A percentile compares a stretch with the other conserved stretches of the same genome.
Evolutionary conservation across 2,113 vertebrate genomes (phyloP).

Genomic region (Callaeas wilsoni): DNA sequence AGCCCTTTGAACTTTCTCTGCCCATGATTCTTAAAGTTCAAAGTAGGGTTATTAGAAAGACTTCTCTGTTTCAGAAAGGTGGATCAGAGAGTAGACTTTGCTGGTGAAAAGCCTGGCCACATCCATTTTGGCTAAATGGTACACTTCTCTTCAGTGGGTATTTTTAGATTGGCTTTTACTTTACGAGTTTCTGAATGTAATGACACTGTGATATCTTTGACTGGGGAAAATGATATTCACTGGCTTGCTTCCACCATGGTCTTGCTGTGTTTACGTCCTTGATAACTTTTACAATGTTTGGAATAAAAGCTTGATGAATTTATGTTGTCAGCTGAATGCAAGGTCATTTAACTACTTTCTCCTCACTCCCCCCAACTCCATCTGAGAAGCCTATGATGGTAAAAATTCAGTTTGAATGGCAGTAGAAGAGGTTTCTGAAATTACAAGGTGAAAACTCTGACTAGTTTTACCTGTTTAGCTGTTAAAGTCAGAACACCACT

Average conservation of each 20-base stretch:
- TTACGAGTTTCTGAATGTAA: background rate
- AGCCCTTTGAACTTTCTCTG: background rate
- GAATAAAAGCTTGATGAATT: background rate
- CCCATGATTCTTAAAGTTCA: background rate
- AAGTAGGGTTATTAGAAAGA: background rate
- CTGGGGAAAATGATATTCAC: rapidly evolving
- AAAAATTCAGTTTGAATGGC: background rate
- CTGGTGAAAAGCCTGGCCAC: background rate
- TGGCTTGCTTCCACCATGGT: background rate
- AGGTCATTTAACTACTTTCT: background rate
- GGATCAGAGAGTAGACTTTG: background rate
- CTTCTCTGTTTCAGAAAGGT: background rate
- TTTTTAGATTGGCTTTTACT: background rate
- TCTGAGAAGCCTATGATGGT: background rate
- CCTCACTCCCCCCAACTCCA: rapidly evolving
- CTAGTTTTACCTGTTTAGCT: background rate
- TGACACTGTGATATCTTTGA: background rate
- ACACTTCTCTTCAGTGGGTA: background rate
- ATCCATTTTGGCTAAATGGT: background rate
- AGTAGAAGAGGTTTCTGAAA: background rate
- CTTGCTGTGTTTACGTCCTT: background rate
- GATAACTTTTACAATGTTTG: background rate
- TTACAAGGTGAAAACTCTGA: background rate
- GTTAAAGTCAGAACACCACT: background rate
- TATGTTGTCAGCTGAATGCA: background rate